Evolutionary conservation across 2,113 vertebrate species (phyloP), one percentile per base, ranked within the genome.

Genomic region (Camelus dromedarius): DNA sequence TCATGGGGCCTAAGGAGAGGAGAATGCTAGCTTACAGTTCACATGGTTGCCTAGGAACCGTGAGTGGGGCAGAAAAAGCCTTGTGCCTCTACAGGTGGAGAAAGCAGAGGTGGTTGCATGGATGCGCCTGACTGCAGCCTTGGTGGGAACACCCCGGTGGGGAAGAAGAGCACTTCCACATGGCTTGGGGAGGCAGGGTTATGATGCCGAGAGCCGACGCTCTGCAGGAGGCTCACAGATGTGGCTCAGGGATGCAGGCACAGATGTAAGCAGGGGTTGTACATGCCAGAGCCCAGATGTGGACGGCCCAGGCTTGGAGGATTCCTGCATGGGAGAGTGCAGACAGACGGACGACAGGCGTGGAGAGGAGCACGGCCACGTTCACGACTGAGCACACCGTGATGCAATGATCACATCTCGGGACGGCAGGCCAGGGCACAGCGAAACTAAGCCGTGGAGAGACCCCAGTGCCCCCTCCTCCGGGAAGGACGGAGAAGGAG

Each of bases 331-430:
- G 1, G 81, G 26, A 48, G 86, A 66, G 18, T 3, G 19, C 38
- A 46, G 9, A 28, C 70, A 56, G 28, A 3, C 15, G 2, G 64
- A 2, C 0, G 22, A 15, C 48, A 4, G 1, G 8, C 2, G 1
- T 58, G 67, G 58, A 28, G 50, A 28, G 24, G 22, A 80, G 38
- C 56, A n/a, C 3, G 19, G 24, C 26, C 5, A 26, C 4, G 10
- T 7, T 6, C 12, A 2, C 10, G 35, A 24, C 4, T 22, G 35
- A 11, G 12, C 1, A 2, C 15, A 30, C 19, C 13, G 0, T 5
- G 8, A 14, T 66, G 60, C 30, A 6, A 0, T 62, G 50, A 16
- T 46, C 9, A 8, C 6, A 19, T 0, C 19, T 42, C 66, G 5
- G 15, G 66, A 26, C 22, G 6, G 28, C 4, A 46, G 26, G 10